Conservation (phyloP, 2,888 invertebrate species). For the Aleiodes testaceus region DNA sequence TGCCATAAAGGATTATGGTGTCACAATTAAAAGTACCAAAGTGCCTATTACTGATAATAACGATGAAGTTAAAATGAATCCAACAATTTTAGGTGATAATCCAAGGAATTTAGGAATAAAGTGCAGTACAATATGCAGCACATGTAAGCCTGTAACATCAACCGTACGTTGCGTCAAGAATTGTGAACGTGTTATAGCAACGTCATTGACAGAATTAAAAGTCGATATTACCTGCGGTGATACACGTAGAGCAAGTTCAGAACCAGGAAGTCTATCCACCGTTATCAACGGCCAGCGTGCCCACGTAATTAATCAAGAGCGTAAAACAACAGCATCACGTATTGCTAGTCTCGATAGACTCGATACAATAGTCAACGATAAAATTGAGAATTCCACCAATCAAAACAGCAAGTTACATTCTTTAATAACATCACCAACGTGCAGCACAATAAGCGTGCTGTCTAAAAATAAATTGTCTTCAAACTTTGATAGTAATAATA, state of each 20-base stretch:
- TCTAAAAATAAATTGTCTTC: constrained; percentile 51
- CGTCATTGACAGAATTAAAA: constrained; percentile 36
- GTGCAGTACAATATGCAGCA: background rate
- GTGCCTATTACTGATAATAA: constrained; percentile 27
- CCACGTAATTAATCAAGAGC: background rate
- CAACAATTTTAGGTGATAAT: constrained; percentile 3
- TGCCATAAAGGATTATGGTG: background rate
- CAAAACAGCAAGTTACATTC: constrained; percentile 15
- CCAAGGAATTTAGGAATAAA: background rate
- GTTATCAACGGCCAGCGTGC: constrained; percentile 25
- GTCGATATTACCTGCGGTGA: constrained; percentile 27
- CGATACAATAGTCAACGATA: constrained; percentile 35
- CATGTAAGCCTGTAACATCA: constrained; percentile 30
- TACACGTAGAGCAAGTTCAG: constrained; percentile 36
- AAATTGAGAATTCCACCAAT: constrained; percentile 35
- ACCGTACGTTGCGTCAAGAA: constrained; percentile 25
- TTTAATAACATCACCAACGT: constrained; percentile 27
- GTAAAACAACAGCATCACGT: constrained; percentile 14
- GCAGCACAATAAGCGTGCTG: background rate
- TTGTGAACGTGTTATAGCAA: background rate
- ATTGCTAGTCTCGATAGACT: constrained; percentile 41
- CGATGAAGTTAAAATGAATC: background rate
- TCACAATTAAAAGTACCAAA: constrained; percentile 28
- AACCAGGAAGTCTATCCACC: constrained; percentile 40
- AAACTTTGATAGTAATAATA: constrained; percentile 55